Conservation (phyloP, 2,113 vertebrate genomes). For the Ramphastos sulfuratus region DNA sequence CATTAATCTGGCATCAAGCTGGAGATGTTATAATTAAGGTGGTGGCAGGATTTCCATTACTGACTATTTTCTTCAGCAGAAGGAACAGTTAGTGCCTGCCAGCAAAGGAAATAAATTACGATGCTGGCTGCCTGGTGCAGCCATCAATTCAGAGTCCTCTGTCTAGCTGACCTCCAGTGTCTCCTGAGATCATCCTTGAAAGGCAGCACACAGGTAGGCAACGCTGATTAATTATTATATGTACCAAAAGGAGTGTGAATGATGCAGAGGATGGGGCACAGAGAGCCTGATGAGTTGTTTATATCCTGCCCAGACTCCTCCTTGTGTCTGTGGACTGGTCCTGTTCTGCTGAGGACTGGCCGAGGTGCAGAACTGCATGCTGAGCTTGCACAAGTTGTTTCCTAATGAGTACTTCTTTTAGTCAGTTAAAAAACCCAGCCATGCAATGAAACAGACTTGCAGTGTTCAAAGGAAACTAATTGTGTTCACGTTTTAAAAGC, state of each 20-base stretch:
- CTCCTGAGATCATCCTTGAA: not conserved
- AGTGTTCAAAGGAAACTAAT: not conserved
- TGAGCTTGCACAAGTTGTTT: fast-evolving
- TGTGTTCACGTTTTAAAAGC: not conserved
- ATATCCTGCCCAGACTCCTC: not conserved
- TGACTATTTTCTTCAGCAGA: not conserved
- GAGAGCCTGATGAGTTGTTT: not conserved
- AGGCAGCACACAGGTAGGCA: not conserved
- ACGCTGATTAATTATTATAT: not conserved
- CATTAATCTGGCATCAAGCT: slow-evolving; percentile 7
- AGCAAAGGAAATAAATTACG: not conserved
- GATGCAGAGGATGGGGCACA: fast-evolving
- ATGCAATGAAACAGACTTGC: not conserved
- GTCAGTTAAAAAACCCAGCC: not conserved
- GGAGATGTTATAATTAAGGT: slow-evolving; percentile 20
- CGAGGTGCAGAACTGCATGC: not conserved
- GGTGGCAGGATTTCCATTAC: slow-evolving; percentile 31
- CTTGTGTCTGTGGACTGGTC: not conserved
- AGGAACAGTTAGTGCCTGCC: not conserved
- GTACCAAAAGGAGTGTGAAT: not conserved
- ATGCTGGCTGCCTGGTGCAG: not conserved
- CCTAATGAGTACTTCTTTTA: not conserved
- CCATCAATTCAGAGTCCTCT: not conserved
- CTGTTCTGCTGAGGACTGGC: too few species aligned
- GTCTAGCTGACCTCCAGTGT: not conserved